Evolutionary conservation across 2,113 vertebrate species (phyloP), one percentile per base, ranked within the genome.

Genomic region (Albula goreensis): DNA sequence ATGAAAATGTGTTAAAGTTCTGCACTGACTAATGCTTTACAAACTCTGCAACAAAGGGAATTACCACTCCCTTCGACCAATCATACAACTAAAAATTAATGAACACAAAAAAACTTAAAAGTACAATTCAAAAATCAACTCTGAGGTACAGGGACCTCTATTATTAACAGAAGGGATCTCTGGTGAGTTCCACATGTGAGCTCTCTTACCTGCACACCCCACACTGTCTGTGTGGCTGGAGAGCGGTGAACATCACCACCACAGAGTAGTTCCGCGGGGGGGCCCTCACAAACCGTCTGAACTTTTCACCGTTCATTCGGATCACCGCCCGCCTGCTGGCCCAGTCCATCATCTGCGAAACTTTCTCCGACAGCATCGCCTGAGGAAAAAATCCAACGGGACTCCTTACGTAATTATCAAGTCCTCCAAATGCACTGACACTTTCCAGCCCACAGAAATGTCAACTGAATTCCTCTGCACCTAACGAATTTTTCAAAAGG

Each of bases 171-270:
- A 41, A 41, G 31, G 31, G 31, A 41, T 41, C 31, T 41, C 31
- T 41, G 31, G 31, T 41, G 31, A 41, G 31, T 41, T 41, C 31
- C 31, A 41, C 31, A 41, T 41, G 31, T 41, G 31, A 41, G 52
- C 8, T 15, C 52, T 80, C 96, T 91, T 94, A 99, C 98, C 95
- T 98, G 96, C 98, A 99, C 63, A 99, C 98, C 0, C 95, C 96
- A 93, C 98, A 99, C 78, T 99, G 98, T 84, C 98, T 96, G 90
- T 99, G 98, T 50, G 97, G 95, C 92, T 99, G 98, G 70, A 99
- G 97, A 0, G 98, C 98, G 4, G 98, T 99, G 90, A 99, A 99
- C 98, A 99, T 99, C 92, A 99, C 96, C 85, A 99, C 90, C 90
- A 99, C 96, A 0, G 98, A 99, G 93, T 99, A 99, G 92, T 99